Base-by-base conservation (phyloP, 2,113 vertebrate species). In the Oreochromis tanganicae region DNA sequence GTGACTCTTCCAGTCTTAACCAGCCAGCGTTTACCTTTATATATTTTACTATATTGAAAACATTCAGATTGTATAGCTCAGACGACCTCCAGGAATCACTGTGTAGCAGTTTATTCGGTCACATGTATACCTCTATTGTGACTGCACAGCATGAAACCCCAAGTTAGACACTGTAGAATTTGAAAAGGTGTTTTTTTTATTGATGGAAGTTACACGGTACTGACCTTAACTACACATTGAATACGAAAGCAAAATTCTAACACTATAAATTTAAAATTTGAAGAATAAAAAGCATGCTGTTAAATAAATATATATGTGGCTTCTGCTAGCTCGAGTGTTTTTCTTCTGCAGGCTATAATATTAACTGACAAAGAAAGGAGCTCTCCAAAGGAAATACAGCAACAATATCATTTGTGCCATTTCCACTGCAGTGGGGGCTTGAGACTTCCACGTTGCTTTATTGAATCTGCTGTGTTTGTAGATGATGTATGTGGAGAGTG, bases 401-500 rank as follows among this genome's bases (percentile, higher is more conserved):
- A 56, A 90, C 88, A 89, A 86, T 84, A 87, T 92, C 43, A 91
- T 92, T 87, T 88, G 46, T 87, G 38, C 56, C 29, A 38, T 86
- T 92, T 91, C 34, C 82, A 73, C 79, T 29, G 63, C 83, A n/a
- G 16, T 81, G 79, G 86, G 34, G 79, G 38, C 68, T 71, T 12
- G 73, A 86, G 90, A 86, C 63, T 5, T 41, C 56, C 29, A 32
- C 82, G 75, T 80, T 92, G 78, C 83, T 89, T 54, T 73, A 66
- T 82, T 91, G 88, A 84, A 89, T 89, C 66, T 84, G 52, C 82
- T 85, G 57, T 86, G 81, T 88, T 93, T 90, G 89, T 84, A 50
- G 83, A 82, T 93, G 90, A 90, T 93, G 73, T 88, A 93, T 92
- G 88, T 88, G 73, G 56, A 52, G 81, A 91, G 82, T 5, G 14